Conservation (phyloP, 2,113 vertebrate genomes). For the Micromys minutus region DNA sequence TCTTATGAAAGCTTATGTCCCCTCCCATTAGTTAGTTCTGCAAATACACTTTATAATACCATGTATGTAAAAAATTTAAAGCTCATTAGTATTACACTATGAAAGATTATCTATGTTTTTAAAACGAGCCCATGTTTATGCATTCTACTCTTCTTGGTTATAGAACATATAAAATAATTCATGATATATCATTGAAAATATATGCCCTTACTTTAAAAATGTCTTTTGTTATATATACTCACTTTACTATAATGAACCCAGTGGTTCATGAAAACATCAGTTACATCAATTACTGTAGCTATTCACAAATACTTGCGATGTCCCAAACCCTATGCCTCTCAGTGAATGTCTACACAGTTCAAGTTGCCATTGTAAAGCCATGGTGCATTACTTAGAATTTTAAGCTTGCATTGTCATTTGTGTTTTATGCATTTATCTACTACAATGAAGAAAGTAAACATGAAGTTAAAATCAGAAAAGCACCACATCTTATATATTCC, state of each 20-base stretch:
- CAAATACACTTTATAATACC: not conserved
- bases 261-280: not conserved
- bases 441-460: not conserved
- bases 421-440: not conserved
- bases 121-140: not conserved
- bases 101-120: not conserved
- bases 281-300: not conserved
- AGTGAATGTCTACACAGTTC: not conserved
- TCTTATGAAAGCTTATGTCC: not conserved
- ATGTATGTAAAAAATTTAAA: not conserved
- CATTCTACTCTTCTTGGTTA: not conserved
- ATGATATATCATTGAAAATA: not conserved
- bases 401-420: not conserved
- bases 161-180: not conserved
- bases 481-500: not conserved
- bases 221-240: not conserved
- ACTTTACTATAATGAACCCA: not conserved
- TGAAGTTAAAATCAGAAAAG: not conserved
- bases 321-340: not conserved
- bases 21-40: not conserved
- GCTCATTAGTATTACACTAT: not conserved
- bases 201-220: not conserved
- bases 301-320: not conserved
- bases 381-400: not conserved
- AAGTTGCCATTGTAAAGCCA: not conserved